Conservation (phyloP, 64 coral and sea anemone genomes). For the Orbicella faveolata region DNA sequence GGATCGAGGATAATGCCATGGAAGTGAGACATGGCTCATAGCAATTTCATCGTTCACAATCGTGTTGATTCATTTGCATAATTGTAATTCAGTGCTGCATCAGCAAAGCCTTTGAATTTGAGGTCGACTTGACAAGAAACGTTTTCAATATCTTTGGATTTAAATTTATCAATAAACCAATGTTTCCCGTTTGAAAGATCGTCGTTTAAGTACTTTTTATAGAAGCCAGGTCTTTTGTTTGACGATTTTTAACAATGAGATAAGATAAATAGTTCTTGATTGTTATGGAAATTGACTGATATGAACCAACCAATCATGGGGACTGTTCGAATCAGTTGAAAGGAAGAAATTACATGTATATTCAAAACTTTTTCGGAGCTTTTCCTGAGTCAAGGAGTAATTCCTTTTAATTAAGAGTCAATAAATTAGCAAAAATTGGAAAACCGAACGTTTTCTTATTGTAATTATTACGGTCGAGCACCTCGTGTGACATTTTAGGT, state of each 20-base stretch:
- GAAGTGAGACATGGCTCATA: no score
- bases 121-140: not conserved
- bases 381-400: not conserved
- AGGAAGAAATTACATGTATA: not conserved
- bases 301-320: not conserved
- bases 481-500: no score
- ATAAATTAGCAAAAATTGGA: not conserved
- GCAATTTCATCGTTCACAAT: no score
- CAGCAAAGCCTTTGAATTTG: not conserved
- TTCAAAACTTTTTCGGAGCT: not conserved
- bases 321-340: not conserved
- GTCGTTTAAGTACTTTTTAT: not conserved
- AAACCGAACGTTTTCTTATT: not conserved
- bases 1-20: no score
- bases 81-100: not conserved
- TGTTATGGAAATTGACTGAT: conserved; percentile 10
- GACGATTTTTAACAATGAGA: not conserved
- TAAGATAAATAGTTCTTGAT: not conserved
- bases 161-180: not conserved
- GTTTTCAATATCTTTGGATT: not conserved
- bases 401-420: not conserved
- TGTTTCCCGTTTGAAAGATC: not conserved
- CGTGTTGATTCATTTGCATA: no score
- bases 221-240: not conserved
- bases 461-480: no score